Evolutionary conservation across 2,888 invertebrate species (phyloP).

Genomic region (Apomyelois bistriatella): DNA sequence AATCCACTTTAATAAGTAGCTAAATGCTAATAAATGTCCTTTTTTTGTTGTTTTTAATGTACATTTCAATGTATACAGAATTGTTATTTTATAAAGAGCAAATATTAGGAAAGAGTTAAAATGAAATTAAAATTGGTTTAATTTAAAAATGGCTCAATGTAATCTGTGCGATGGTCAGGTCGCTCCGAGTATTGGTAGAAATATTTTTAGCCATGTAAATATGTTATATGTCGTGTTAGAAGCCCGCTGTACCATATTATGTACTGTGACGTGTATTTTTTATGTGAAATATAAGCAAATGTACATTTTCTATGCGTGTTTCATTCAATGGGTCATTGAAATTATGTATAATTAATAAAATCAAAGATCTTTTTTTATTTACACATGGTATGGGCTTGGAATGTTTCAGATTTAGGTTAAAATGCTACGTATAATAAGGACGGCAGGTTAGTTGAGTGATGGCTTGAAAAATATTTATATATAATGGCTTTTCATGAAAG

Average conservation of each 20-base stretch:
- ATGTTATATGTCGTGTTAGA: constrained; percentile 34
- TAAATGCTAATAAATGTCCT: too few relatives aligned
- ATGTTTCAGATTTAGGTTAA: constrained; percentile 16
- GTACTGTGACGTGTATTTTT: constrained; percentile 64
- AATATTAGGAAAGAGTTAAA: too few relatives aligned
- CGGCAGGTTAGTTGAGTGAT: constrained; percentile 12
- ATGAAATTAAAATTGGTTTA: too few relatives aligned
- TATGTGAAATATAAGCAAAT: constrained; percentile 76
- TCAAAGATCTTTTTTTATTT: not conserved
- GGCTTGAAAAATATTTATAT: not conserved
- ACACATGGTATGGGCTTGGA: constrained; percentile 6
- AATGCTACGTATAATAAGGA: constrained; percentile 15
- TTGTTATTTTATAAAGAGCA: too few relatives aligned
- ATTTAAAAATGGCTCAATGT: not conserved
- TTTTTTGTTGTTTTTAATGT: too few relatives aligned
- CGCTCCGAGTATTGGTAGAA: not conserved
- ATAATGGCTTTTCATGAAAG: not conserved
- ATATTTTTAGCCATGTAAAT: constrained; percentile 39
- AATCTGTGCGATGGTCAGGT: not conserved
- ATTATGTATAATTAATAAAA: not conserved
- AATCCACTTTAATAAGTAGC: too few relatives aligned
- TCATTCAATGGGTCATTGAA: constrained; percentile 38
- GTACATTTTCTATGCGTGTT: constrained; percentile 65
- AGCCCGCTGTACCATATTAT: constrained; percentile 47
- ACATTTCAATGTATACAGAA: too few relatives aligned